Evolutionary conservation across 2,888 invertebrate genomes (phyloP), one percentile per base, ranked within the genome.

Genomic region (Exephanes ischioxanthus): DNA sequence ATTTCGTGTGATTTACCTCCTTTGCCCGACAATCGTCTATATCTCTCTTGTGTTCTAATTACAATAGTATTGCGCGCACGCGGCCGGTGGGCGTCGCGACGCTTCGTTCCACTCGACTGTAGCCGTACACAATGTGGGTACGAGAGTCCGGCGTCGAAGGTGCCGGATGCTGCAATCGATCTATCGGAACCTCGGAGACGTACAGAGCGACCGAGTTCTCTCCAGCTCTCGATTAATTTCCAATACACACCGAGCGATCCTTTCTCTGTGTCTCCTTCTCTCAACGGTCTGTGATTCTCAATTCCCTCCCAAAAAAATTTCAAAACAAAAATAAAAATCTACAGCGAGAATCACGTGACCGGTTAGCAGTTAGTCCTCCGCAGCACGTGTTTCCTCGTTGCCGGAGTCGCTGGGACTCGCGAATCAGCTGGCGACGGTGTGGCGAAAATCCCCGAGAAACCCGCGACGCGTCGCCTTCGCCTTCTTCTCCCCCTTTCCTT

Each of bases 311-410:
- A 58, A 19, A 55, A 55, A 19, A 61, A 26, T 5, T n/a, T 61
- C 58, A n/a, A 63, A 63, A 63, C 7, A 63, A 33, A n/a, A 33
- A 1, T 11, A 33, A 33, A 33, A 61, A 26, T 61, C 63, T 33
- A 33, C 6, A 63, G 63, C 61, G 61, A 30, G 3, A 14, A 16
- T 61, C 61, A 61, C 61, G 61, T 61, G 61, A 61, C 26, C 61
- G 61, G 22, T 61, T 61, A 16, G 61, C 6, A 30, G 63, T 30
- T 51, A 19, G 70, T 70, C 63, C 63, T 75, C 45, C n/a, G 51
- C 51, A 48, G 77, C 78, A 78, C 78, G 70, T 70, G 78, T 45
- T 41, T 48, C 26, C n/a, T 41, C 16, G 67, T 51, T 14, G 53
- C 48, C 77, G 30, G 30, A 30, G n/a, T 19, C 37, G 77, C 37